Percentiles rank a stretch among this genome's conserved stretches.
These are phyloP conservation scores for Lypha dubia DNA, from an alignment of 2,888 invertebrate species.

Conservation along the genomic window DNA sequence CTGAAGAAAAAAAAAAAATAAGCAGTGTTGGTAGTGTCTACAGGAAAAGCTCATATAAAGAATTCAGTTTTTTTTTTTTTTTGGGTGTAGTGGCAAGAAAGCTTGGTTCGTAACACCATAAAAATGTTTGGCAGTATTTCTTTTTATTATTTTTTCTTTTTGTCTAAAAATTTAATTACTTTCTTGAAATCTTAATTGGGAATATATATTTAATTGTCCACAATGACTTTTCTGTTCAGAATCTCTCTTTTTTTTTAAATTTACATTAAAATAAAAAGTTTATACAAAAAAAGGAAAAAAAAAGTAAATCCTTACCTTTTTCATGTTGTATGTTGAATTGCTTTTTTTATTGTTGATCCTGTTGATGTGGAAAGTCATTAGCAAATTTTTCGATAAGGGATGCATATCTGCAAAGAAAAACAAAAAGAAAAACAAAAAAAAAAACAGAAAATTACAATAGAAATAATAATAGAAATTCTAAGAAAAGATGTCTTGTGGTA, in stretches of 20 bases:
- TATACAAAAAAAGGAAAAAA: not conserved
- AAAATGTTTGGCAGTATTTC: not conserved
- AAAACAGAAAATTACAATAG: slow-evolving; percentile 37
- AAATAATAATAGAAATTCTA: slow-evolving; percentile 60
- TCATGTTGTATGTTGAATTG: slow-evolving; percentile 48
- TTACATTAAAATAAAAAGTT: slow-evolving; percentile 9
- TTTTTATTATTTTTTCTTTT: not conserved
- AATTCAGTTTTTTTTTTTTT: not conserved
- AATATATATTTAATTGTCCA: slow-evolving; percentile 15
- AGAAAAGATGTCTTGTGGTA: slow-evolving; percentile 30
- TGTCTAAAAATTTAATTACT: not conserved
- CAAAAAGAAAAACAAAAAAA: slow-evolving; percentile 17
- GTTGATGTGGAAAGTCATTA: slow-evolving; percentile 55
- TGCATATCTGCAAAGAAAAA: slow-evolving; percentile 41
- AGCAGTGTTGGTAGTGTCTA: not conserved
- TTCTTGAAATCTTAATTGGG: slow-evolving; percentile 1
- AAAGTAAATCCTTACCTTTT: slow-evolving; percentile 54
- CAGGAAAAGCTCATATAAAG: not conserved
- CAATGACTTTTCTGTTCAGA: slow-evolving; percentile 62
- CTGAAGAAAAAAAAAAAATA: not conserved
- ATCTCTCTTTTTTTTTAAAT: slow-evolving; percentile 56
- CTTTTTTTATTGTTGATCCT: slow-evolving; percentile 4
- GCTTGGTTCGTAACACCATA: not conserved
- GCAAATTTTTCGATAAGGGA: slow-evolving; percentile 63
- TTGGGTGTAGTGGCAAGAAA: not conserved